phyloP scores from a whole-genome alignment of 2,888 invertebrate genomes.

The Eubasilissa splendida region DNA sequence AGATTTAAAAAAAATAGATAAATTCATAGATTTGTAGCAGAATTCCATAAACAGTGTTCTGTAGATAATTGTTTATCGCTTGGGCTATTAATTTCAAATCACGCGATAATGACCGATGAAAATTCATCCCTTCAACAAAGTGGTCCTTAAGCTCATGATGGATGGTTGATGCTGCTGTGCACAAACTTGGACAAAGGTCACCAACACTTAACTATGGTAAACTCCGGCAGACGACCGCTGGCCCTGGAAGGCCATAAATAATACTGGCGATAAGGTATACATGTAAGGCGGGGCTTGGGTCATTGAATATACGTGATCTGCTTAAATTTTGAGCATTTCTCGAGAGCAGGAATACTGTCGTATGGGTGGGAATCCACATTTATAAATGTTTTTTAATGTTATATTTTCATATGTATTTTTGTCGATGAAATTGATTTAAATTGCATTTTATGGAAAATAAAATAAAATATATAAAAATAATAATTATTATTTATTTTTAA shows the following conservation, averaged over 20 bases:
- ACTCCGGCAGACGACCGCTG: slow-evolving; percentile 25
- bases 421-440: too few species aligned
- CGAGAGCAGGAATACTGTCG: not conserved
- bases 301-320: slow-evolving; percentile 54
- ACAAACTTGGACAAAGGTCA: not conserved
- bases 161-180: slow-evolving; percentile 11
- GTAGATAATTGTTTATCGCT: too few species aligned
- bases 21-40: too few species aligned
- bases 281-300: slow-evolving; percentile 50
- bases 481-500: too few species aligned
- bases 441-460: too few species aligned
- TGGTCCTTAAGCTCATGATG: slow-evolving; percentile 4
- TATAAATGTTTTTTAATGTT: too few species aligned
- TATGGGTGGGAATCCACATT: not conserved
- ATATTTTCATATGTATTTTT: too few species aligned
- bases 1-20: too few species aligned
- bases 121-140: not conserved
- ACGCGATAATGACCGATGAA: not conserved
- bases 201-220: slow-evolving; percentile 8
- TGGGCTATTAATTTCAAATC: too few species aligned
- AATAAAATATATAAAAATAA: too few species aligned
- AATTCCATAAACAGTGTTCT: too few species aligned
- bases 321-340: slow-evolving; percentile 38
- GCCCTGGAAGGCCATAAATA: slow-evolving; percentile 50
- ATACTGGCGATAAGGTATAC: slow-evolving; percentile 53